Evolutionary conservation across 2,888 invertebrate species (phyloP), one percentile per base, ranked within the genome.

Genomic region (Camptogramma bilineatum): DNA sequence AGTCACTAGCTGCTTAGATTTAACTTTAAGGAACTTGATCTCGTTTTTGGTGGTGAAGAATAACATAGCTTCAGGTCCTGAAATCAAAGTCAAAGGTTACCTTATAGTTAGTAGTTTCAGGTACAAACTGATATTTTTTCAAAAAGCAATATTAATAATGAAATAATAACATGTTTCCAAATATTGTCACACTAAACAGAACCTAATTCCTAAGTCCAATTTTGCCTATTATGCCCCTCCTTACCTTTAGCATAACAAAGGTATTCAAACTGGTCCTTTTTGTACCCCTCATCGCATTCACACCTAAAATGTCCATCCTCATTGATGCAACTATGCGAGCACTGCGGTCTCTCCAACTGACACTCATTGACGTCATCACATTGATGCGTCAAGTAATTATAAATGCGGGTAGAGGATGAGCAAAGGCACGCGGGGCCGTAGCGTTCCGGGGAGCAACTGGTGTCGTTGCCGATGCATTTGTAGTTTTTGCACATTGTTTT

Each of bases 241-340:
- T 79, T 24, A 90, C 89, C 89, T 18, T 75, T 68, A 46, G 88
- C 88, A 68, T 81, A 85, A 61, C 90, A 90, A 19, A 87, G 71
- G 42, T 87, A 85, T 0, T 60, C 68, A 7, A 73, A 76, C 1
- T 64, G 21, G 51, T 88, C 86, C 1, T 57, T 68, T 0, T 44
- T 64, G 42, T 87, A 90, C 0, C 88, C 90, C 0, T 84, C 79
- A n/a, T 94, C 95, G 75, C 97, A 97, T 2, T 78, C 77, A 72
- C 97, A 97, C 2, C 71, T 78, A 74, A 94, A 96, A 0, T 94
- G 93, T 0, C 95, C 95, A 0, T 84, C 80, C 0, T 73, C 85
- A 71, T 96, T 96, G 0, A 85, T 74, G 76, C 97, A 97, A 10
- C 79, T 84, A 69, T 97, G 97, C 55, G 96, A 95, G 77, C 97